Conservation (phyloP, 1,140 invertebrate genomes). For the Subanguina moxae region DNA sequence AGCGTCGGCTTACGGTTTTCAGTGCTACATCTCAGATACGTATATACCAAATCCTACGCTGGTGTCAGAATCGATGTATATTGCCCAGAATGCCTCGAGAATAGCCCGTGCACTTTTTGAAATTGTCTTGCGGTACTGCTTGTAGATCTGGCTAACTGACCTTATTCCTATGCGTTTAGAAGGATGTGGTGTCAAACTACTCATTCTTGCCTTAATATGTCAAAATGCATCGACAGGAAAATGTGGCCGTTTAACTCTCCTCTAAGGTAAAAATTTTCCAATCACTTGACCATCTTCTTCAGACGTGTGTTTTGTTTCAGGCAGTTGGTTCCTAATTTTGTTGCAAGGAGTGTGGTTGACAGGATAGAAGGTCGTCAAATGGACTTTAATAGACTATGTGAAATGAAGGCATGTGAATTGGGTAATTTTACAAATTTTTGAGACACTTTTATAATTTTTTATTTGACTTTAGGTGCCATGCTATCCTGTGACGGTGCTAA, state of each 20-base stretch:
- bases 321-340: conserved; percentile 36
- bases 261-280: conserved; percentile 63
- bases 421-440: conserved; percentile 63
- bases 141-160: no score
- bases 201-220: conserved; percentile 71
- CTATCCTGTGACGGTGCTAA: conserved; percentile 69
- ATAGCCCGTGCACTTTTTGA: conserved; percentile 89
- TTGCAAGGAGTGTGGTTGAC: conserved; percentile 26
- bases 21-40: conserved; percentile 51
- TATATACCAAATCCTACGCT: conserved; percentile 50
- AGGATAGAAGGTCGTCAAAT: conserved; percentile 34
- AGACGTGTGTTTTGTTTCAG: conserved; percentile 20
- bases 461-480: conserved; percentile 63
- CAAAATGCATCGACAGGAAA: conserved; percentile 74
- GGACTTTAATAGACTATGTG: conserved; percentile 22
- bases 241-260: conserved; percentile 83
- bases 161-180: no score
- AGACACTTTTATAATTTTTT: background rate
- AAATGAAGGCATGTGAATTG: conserved; percentile 64
- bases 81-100: conserved; percentile 75
- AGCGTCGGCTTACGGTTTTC: background rate
- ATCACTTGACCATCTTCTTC: background rate
- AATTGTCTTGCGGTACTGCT: conserved; percentile 77
- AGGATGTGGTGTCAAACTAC: conserved; percentile 76
- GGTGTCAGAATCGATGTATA: conserved; percentile 45